Evolutionary conservation across 2,888 invertebrate genomes (phyloP).

Genomic region (Pristionchus arcanus): DNA sequence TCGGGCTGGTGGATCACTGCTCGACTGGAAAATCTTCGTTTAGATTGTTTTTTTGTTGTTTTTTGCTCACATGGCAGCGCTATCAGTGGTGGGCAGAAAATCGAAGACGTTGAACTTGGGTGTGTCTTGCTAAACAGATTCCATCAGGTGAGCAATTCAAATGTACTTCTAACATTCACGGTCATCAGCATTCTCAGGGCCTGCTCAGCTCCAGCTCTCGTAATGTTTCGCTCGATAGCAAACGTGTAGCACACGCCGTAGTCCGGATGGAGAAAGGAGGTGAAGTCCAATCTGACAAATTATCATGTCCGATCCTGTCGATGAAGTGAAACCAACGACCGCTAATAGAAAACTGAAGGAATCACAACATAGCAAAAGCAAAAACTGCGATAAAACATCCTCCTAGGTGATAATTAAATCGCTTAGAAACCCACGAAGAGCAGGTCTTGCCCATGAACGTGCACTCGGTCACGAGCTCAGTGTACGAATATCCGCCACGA

Average conservation of each 20-base stretch:
- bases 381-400: no score
- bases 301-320: neutral
- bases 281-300: constrained; percentile 11
- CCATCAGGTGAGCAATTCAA: neutral
- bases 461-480: constrained; percentile 21
- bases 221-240: neutral
- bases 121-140: neutral
- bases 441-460: constrained; percentile 6
- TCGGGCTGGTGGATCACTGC: neutral
- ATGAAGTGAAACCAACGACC: neutral
- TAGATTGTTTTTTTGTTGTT: neutral
- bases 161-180: neutral
- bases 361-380: no score
- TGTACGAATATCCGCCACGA: constrained; percentile 4
- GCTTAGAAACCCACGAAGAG: constrained; percentile 3
- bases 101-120: neutral
- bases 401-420: no score
- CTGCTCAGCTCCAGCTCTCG: neutral
- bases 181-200: constrained; percentile 33
- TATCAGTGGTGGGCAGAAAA: neutral
- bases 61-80: neutral
- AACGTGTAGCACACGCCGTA: constrained; percentile 49
- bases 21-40: neutral
- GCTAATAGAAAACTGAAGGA: neutral
- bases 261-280: constrained; percentile 26